Conservation (phyloP, 2,888 invertebrate species). For the Adineta ricciae region DNA sequence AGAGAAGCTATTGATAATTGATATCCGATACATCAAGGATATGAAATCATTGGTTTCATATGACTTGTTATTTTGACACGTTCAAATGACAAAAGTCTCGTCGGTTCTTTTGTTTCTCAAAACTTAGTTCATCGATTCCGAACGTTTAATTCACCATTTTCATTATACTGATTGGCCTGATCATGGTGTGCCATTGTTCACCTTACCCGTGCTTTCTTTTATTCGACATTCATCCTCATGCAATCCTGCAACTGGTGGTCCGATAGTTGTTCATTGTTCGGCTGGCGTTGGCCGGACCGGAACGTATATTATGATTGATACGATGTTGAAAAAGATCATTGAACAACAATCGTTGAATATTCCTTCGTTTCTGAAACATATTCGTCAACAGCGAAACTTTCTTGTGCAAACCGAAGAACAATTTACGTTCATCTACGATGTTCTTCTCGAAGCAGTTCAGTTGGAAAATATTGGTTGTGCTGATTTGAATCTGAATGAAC, state of each 20-base stretch:
- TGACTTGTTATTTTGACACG: no score
- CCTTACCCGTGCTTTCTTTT: constrained; percentile 81
- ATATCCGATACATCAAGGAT: no score
- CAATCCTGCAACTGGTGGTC: constrained; percentile 65
- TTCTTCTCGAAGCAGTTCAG: constrained; percentile 61
- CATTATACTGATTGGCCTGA: constrained; percentile 98
- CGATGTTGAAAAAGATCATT: constrained; percentile 81
- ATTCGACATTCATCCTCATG: constrained; percentile 75
- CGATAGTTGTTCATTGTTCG: constrained; percentile 91
- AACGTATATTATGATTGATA: constrained; percentile 87
- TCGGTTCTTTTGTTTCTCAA: not conserved
- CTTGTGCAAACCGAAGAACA: constrained; percentile 96
- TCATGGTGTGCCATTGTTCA: constrained; percentile 66
- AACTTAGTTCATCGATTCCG: constrained; percentile 36
- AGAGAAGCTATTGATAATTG: no score
- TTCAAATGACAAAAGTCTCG: no score
- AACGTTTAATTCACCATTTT: constrained; percentile 71
- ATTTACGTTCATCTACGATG: constrained; percentile 94
- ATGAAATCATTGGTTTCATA: no score
- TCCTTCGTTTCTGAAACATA: constrained; percentile 82
- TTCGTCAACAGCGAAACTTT: constrained; percentile 84
- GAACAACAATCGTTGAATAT: constrained; percentile 75
- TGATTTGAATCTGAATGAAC: constrained; percentile 56
- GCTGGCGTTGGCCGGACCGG: constrained; percentile 92
- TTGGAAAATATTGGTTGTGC: constrained; percentile 58